phyloP scores from a whole-genome alignment of 2,888 invertebrate genomes.

The Athalia cordata region DNA sequence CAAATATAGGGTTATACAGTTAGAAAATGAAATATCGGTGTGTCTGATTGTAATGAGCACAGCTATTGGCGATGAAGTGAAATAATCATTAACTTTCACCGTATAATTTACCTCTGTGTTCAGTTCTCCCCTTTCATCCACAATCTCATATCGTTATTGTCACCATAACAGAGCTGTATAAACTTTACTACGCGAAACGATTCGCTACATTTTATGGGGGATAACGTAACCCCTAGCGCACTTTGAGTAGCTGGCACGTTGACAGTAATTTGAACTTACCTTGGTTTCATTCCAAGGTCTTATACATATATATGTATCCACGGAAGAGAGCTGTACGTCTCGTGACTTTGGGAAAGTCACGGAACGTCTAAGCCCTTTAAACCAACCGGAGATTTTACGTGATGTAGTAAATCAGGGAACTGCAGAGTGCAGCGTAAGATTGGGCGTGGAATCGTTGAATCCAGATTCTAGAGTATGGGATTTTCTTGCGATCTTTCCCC shows the following conservation, averaged over 20 bases:
- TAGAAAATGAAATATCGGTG: background rate
- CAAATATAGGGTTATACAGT: background rate
- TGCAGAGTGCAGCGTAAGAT: conserved; percentile 42
- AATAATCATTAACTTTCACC: background rate
- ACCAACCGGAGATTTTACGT: conserved; percentile 21
- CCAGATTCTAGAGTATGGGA: conserved; percentile 29
- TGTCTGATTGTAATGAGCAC: background rate
- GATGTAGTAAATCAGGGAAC: conserved; percentile 20
- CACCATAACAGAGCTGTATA: conserved; percentile 10
- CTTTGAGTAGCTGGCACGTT: background rate
- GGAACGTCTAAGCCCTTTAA: conserved; percentile 19
- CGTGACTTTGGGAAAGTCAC: conserved; percentile 26
- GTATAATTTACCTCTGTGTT: background rate
- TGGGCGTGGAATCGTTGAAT: conserved; percentile 38
- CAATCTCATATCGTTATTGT: conserved; percentile 28
- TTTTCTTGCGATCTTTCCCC: background rate
- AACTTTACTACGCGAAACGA: conserved; percentile 12
- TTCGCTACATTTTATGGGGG: conserved; percentile 23
- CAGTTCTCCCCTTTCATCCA: background rate
- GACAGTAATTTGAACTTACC: conserved; percentile 7
- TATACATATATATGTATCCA: background rate
- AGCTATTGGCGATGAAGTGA: background rate
- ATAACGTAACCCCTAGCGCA: background rate
- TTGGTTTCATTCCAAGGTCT: background rate
- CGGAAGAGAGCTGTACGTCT: background rate